Base-by-base conservation (phyloP, 2,113 vertebrate genomes). In the Propithecus coquereli region DNA sequence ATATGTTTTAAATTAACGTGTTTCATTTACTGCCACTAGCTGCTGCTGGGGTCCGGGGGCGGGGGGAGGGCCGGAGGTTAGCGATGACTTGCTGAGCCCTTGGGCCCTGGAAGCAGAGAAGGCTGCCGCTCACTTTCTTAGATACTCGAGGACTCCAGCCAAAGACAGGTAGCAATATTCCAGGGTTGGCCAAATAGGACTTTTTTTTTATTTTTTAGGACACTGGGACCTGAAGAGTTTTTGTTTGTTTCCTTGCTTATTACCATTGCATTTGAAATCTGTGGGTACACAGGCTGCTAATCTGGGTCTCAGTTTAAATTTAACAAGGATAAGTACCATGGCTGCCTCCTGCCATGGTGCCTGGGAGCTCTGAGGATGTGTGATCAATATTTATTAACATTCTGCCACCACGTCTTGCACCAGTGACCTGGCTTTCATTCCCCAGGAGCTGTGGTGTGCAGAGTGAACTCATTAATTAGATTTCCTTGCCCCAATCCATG, bases 1-100 rank as follows among this genome's bases (percentile, higher is more conserved):
- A 95, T 97, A 96, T n/a, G 0, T 96, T 98, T 98, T 97, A 98
- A 98, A 98, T 97, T 68, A 98, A 91, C 96, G 93, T 97, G 20
- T 97, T 96, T 97, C 97, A 95, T 97, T 98, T 97, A 96, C 97
- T 94, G 97, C 94, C 81, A 90, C 88, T 87, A 18, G 85, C 97
- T 84, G 92, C 37, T 52, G 61, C 66, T 79, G 0, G 79, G 40
- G 40, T 3, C 40, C 40, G 40, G 40, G 40, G 40, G 40, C 5
- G 40, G 40, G 84, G 45, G 47, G 34, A 66, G 70, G 81, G 61
- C 22, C 0, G 12, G 59, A 25, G 90, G 50, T 90, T 89, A 3
- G 2, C 40, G 54, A 32, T 77, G 88, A 65, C 91, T 97, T 23
- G 6, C 65, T 13, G 68, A 80, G 37, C n/a, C 57, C 79, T 63